These are phyloP conservation scores for Cassiopea xamachana DNA, from an alignment of 30 jellyfish, hydroid and myxozoan species.

Conservation along the genomic window DNA sequence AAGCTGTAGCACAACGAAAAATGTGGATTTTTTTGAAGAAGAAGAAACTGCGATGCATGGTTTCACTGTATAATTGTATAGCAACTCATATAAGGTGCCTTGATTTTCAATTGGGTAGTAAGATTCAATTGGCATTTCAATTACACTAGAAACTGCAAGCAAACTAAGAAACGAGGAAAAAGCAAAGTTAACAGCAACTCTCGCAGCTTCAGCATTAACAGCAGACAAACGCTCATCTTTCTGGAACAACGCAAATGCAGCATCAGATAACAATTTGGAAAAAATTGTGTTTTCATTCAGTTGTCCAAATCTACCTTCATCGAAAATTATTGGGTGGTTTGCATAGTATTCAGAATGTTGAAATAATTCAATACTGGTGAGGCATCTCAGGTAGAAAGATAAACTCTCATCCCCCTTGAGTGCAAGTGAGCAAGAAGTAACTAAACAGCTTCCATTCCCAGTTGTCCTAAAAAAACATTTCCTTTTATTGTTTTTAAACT, in stretches of 20 bases:
- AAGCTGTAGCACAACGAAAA: conserved; percentile 43
- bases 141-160: conserved; percentile 57
- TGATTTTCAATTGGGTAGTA: conserved; percentile 38
- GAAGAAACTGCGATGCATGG: conserved; percentile 1
- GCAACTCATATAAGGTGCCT: conserved; percentile 2
- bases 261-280: not conserved
- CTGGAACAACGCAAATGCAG: conserved; percentile 2
- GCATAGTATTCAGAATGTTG: conserved; percentile 13
- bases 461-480: conserved; percentile 1
- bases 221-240: conserved; percentile 10
- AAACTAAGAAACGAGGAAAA: conserved; percentile 39
- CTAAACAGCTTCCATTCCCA: conserved; percentile 41
- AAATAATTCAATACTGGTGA: conserved; percentile 34
- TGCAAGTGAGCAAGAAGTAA: conserved; percentile 38
- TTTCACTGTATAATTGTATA: conserved; percentile 10
- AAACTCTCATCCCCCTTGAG: conserved; percentile 34
- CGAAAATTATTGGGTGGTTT: conserved; percentile 1
- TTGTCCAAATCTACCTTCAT: too few relatives aligned
- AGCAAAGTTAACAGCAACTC: not conserved
- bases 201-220: conserved; percentile 20
- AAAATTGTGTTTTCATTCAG: not conserved
- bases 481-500: not conserved
- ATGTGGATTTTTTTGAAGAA: conserved; percentile 23
- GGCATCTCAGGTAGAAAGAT: conserved; percentile 9
- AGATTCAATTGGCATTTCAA: conserved; percentile 40